Percentiles rank a stretch among this genome's conserved stretches.
Conservation (phyloP, 2,797 vertebrate species). For the Poeciliopsis presidionis region DNA sequence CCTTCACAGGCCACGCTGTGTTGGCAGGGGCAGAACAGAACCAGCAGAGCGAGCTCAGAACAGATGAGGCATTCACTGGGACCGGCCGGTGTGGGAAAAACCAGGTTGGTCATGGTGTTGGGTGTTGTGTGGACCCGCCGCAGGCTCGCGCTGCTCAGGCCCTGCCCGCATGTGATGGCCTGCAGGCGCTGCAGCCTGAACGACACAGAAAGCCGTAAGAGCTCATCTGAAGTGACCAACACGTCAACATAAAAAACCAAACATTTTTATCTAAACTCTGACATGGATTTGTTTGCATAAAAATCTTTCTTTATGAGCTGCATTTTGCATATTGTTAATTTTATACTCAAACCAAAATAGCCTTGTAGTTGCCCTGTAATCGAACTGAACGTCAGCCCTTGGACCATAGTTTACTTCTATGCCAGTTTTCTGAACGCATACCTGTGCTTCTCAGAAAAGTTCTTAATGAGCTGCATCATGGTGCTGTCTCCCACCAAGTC, state of each 20-base stretch:
- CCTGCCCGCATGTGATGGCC: slow-evolving; percentile 79
- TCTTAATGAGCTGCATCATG: slow-evolving; percentile 87
- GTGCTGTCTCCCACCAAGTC: slow-evolving; percentile 87
- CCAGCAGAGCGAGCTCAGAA: slow-evolving; percentile 92
- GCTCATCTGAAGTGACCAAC: neutral
- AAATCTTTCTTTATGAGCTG: neutral
- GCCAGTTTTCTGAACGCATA: slow-evolving; percentile 45
- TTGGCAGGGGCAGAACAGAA: slow-evolving; percentile 94
- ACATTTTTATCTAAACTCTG: neutral
- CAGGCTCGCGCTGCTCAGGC: slow-evolving; percentile 81
- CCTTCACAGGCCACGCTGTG: slow-evolving; percentile 98
- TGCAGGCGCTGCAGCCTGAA: slow-evolving; percentile 84
- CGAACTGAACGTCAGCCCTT: neutral
- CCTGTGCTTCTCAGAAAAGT: slow-evolving; percentile 95
- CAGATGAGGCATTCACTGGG: slow-evolving; percentile 97
- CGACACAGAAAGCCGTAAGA: slow-evolving; percentile 6
- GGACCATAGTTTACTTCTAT: neutral
- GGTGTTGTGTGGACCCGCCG: slow-evolving; percentile 89
- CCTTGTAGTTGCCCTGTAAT: neutral
- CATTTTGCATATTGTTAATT: neutral
- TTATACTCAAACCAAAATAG: neutral
- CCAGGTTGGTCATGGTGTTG: slow-evolving; percentile 95
- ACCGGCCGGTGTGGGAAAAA: slow-evolving; percentile 78
- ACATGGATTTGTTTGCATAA: neutral
- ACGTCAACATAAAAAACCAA: neutral